Conservation (phyloP, 2,888 invertebrate species). For the Nomada flava region DNA sequence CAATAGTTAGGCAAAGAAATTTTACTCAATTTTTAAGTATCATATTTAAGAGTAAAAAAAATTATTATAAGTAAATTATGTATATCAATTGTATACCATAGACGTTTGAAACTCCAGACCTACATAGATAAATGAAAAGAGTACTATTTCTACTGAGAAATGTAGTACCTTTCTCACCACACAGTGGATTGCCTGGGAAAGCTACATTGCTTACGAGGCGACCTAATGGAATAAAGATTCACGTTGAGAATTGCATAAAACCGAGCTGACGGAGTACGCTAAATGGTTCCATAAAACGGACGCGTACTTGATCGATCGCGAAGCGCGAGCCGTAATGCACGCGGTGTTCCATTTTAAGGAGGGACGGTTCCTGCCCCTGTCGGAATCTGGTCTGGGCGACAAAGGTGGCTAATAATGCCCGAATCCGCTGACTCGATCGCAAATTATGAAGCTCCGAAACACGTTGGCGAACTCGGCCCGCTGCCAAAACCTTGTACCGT, state of each 20-base stretch:
- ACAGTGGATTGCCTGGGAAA: no score
- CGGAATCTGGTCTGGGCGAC: constrained; percentile 3
- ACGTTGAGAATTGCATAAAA: neutral
- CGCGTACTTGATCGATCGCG: neutral
- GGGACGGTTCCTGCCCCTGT: constrained; percentile 8
- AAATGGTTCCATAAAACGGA: neutral
- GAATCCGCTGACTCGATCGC: constrained; percentile 63
- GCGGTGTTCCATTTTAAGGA: constrained; percentile 5
- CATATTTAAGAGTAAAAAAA: no score
- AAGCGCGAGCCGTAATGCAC: constrained; percentile 1
- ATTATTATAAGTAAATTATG: no score
- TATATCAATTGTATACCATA: no score
- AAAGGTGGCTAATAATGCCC: constrained; percentile 51
- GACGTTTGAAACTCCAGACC: no score
- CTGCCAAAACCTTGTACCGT: constrained; percentile 49
- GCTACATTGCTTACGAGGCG: no score
- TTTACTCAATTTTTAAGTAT: no score
- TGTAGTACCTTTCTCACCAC: no score
- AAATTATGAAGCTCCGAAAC: constrained; percentile 54
- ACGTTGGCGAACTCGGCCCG: constrained; percentile 50
- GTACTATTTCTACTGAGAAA: neutral
- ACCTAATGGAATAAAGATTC: constrained; percentile 3
- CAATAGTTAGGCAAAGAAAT: no score
- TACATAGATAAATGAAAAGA: no score
- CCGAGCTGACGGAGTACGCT: neutral